phyloP scores from a whole-genome alignment of 2,888 invertebrate species.

The Lasioglossum marginatum region DNA sequence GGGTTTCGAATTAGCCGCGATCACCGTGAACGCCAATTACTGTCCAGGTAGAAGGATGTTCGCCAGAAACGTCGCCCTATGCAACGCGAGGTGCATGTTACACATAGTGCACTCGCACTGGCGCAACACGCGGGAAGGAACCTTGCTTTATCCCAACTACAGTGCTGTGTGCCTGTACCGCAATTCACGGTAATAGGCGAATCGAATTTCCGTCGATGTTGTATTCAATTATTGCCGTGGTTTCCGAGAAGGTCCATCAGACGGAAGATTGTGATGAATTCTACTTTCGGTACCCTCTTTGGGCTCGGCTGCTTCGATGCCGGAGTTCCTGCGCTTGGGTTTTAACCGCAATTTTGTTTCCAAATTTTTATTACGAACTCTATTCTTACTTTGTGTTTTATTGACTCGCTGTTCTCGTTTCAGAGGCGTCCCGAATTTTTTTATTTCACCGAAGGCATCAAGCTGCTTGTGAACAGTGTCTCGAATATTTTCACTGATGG shows the following conservation, averaged over 20 bases:
- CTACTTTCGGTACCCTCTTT: not conserved
- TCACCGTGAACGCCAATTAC: constrained; percentile 52
- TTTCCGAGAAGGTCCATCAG: not conserved
- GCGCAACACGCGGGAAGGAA: constrained; percentile 16
- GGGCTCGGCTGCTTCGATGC: not conserved
- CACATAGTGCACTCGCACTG: constrained; percentile 17
- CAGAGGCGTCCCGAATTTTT: not conserved
- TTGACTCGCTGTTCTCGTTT: not conserved
- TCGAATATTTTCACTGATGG: too few species aligned
- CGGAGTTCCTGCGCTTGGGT: not conserved
- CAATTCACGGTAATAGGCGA: constrained; percentile 17
- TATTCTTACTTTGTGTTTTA: not conserved
- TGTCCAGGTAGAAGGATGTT: constrained; percentile 40
- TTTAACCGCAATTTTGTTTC: not conserved
- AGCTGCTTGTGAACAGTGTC: too few species aligned
- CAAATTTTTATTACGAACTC: not conserved
- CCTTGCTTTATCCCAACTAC: not conserved
- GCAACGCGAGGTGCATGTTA: constrained; percentile 13
- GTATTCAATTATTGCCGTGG: constrained; percentile 5
- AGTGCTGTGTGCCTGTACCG: constrained; percentile 5
- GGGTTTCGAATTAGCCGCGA: constrained; percentile 47
- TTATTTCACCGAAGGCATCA: not conserved
- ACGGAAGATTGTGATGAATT: not conserved
- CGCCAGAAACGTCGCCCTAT: constrained; percentile 8
- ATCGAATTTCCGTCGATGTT: constrained; percentile 3